Evolutionary conservation across 2,888 invertebrate genomes (phyloP).

Genomic region (Patella pellucida): DNA sequence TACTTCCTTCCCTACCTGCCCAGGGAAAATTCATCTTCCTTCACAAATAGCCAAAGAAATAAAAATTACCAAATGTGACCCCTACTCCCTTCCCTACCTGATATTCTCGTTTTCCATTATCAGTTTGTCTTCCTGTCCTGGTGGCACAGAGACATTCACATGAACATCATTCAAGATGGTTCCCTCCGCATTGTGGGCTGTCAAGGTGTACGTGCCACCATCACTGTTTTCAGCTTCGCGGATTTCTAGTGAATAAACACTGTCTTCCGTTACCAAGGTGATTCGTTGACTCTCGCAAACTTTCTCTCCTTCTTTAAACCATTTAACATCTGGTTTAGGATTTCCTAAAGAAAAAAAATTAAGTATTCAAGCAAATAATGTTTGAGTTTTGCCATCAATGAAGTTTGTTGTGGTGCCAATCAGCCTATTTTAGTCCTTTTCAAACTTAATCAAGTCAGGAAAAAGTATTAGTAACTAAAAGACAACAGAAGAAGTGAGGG

Average conservation of each 20-base stretch:
- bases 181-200: slow-evolving; percentile 52
- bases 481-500: too few species aligned
- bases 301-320: slow-evolving; percentile 38
- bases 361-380: too few species aligned
- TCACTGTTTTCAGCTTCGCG: slow-evolving; percentile 42
- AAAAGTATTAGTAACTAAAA: too few species aligned
- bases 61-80: too few species aligned
- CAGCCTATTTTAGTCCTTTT: too few species aligned
- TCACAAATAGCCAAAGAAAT: background rate
- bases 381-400: too few species aligned
- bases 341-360: slow-evolving; percentile 23
- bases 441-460: too few species aligned
- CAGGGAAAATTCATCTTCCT: background rate
- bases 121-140: slow-evolving; percentile 13
- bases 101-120: slow-evolving; percentile 21
- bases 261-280: slow-evolving; percentile 35
- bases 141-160: slow-evolving; percentile 35
- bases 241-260: slow-evolving; percentile 48
- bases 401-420: too few species aligned
- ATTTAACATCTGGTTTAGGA: slow-evolving; percentile 37
- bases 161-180: slow-evolving; percentile 42
- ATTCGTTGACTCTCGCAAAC: slow-evolving; percentile 32
- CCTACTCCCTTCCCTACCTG: slow-evolving; percentile 18
- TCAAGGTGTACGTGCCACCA: slow-evolving; percentile 57
- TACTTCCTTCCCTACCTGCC: too few species aligned